Conservation (phyloP, 2,113 vertebrate species). For the Theristicus caerulescens region DNA sequence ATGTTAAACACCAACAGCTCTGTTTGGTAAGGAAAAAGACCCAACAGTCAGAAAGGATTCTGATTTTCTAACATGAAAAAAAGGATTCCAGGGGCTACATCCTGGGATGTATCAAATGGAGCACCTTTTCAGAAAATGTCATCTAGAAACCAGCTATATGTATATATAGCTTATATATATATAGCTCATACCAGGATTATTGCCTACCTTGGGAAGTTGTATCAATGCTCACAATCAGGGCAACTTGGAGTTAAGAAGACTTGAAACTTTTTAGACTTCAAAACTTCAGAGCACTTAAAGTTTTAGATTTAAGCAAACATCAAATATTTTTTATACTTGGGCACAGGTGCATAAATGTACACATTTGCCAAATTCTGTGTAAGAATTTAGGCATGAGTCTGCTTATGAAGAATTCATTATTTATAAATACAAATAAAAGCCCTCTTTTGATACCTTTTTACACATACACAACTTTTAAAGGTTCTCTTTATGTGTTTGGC, state of each 20-base stretch:
- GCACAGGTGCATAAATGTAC: neutral
- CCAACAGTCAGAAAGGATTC: neutral
- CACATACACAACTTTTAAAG: neutral
- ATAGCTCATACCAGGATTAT: neutral
- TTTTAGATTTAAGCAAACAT: neutral
- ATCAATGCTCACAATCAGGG: neutral
- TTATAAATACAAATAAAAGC: neutral
- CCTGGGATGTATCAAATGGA: neutral
- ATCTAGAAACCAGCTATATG: neutral
- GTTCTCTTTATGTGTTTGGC: neutral
- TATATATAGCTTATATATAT: no score
- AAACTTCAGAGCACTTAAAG: neutral
- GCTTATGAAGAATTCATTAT: neutral
- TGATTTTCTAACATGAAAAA: neutral
- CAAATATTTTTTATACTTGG: neutral
- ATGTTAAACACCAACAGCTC: neutral
- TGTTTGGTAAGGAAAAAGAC: neutral
- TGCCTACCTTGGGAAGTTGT: neutral
- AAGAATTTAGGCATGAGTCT: neutral
- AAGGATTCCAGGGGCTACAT: neutral
- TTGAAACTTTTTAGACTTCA: neutral
- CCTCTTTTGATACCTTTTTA: neutral
- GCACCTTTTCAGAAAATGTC: neutral
- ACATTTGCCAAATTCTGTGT: neutral
- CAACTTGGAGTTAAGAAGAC: neutral